Evolutionary conservation across 2,113 vertebrate genomes (phyloP).

Genomic region (Phrynosoma platyrhinos): DNA sequence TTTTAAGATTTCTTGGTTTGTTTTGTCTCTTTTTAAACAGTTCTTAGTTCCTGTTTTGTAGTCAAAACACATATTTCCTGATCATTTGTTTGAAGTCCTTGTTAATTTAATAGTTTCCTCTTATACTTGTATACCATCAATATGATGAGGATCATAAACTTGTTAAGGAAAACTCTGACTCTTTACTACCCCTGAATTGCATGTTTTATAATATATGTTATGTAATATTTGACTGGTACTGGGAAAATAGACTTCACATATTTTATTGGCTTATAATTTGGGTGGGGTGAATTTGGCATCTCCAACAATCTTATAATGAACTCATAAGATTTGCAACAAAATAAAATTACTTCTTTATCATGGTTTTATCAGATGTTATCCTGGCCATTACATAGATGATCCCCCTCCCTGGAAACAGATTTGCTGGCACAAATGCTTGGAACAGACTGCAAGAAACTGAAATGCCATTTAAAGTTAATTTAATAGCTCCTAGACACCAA

Average conservation of each 20-base stretch:
- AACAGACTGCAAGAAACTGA: background rate
- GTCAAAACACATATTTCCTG: background rate
- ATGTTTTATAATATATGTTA: background rate
- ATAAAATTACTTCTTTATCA: constrained; percentile 2
- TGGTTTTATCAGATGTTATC: background rate
- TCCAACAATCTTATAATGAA: background rate
- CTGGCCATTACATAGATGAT: background rate
- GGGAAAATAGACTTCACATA: background rate
- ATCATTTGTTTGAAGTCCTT: background rate
- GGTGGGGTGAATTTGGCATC: background rate
- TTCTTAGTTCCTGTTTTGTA: background rate
- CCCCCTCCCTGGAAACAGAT: background rate
- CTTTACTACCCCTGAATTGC: background rate
- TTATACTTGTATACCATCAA: background rate
- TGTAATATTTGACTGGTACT: background rate
- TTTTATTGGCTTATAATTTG: constrained; percentile 9
- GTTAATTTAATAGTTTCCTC: background rate
- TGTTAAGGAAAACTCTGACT: background rate
- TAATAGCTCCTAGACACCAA: background rate
- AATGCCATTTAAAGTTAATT: constrained; percentile 11
- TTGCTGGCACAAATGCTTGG: background rate
- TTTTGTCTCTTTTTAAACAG: background rate
- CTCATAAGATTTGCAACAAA: background rate
- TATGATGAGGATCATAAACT: background rate
- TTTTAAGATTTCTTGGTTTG: constrained; percentile 6